Conservation (phyloP, 2,888 invertebrate species). For the Tuta absoluta region DNA sequence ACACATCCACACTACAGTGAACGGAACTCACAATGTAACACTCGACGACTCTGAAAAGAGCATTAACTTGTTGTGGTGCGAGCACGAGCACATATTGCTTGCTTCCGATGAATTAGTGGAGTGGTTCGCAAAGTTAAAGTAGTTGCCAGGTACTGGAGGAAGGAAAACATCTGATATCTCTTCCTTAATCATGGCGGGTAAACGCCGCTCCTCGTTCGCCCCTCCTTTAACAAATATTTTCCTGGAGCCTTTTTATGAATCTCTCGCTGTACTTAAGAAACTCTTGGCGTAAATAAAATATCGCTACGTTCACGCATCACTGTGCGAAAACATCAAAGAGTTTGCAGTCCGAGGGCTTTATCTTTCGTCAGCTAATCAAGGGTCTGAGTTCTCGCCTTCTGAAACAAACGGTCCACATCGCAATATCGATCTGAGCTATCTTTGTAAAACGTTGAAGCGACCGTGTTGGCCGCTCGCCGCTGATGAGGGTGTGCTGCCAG, state of each 20-base stretch:
- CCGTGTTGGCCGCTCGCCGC: constrained; percentile 43
- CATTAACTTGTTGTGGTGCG: constrained; percentile 17
- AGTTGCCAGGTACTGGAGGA: constrained; percentile 45
- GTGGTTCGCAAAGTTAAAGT: constrained; percentile 37
- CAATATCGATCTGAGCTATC: constrained; percentile 63
- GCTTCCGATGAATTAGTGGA: constrained; percentile 20
- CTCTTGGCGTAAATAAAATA: constrained; percentile 50
- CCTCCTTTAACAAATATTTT: constrained; percentile 57
- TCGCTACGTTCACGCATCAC: constrained; percentile 43
- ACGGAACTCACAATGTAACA: constrained; percentile 15
- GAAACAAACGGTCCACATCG: constrained; percentile 47
- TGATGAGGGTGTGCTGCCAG: constrained; percentile 46
- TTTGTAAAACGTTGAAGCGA: constrained; percentile 56
- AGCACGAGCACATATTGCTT: constrained; percentile 18
- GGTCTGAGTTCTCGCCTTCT: constrained; percentile 41
- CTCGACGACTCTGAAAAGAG: constrained; percentile 16
- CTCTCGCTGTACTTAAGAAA: constrained; percentile 43
- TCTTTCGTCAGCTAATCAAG: constrained; percentile 39
- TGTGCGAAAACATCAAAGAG: constrained; percentile 43
- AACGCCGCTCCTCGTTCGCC: constrained; percentile 47
- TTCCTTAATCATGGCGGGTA: constrained; percentile 58
- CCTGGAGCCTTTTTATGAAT: constrained; percentile 54
- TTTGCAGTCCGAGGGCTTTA: constrained; percentile 40
- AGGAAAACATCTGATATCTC: constrained; percentile 62
- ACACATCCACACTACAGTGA: constrained; percentile 2